Percentiles rank a stretch among this genome's conserved stretches.
Conservation (phyloP, 2,888 invertebrate species). For the Biston stratarius region DNA sequence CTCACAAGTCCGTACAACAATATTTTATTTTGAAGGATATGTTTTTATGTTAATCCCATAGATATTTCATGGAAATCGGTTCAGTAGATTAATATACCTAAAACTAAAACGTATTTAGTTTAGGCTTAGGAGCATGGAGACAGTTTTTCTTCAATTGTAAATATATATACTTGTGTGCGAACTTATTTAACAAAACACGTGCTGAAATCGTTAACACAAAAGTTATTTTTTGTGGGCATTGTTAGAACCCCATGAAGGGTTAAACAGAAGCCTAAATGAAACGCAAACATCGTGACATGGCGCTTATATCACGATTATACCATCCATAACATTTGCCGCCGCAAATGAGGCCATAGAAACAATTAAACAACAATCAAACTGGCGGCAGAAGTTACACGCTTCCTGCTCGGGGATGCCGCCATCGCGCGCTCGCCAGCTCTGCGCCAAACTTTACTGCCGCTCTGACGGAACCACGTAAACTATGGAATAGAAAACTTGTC, state of each 20-base stretch:
- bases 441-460: background rate
- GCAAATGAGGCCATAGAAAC: constrained; percentile 57
- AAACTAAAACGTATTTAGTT: too few species aligned
- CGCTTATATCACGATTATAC: background rate
- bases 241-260: background rate
- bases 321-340: constrained; percentile 7
- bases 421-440: background rate
- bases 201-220: too few species aligned
- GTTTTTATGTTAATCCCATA: too few species aligned
- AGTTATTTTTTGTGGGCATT: too few species aligned
- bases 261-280: background rate
- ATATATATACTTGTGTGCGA: too few species aligned
- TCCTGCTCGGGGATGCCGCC: background rate
- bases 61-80: too few species aligned
- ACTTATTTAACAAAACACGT: too few species aligned
- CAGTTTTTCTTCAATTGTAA: too few species aligned
- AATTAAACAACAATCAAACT: constrained; percentile 67
- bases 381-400: constrained; percentile 25
- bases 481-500: too few species aligned
- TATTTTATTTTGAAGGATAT: background rate
- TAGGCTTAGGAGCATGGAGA: too few species aligned
- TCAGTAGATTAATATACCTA: too few species aligned
- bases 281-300: background rate
- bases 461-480: background rate
- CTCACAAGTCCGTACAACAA: too few species aligned